These are phyloP conservation scores for Lamprotornis superbus DNA, from an alignment of 2,113 vertebrate genomes.

Conservation along the genomic window DNA sequence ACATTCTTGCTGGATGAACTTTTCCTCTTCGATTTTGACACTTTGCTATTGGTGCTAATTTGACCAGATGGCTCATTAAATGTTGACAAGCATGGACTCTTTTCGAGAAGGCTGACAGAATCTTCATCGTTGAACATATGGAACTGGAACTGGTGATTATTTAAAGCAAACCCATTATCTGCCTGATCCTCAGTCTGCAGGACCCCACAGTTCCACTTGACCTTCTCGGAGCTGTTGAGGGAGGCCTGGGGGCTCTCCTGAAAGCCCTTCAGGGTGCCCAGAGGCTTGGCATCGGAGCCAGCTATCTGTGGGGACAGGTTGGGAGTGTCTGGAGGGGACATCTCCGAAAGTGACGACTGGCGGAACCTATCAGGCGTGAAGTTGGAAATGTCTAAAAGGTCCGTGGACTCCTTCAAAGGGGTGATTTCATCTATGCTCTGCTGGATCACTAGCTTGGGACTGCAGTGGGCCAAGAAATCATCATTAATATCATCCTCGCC, in stretches of 20 bases:
- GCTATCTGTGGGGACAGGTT: constrained; percentile 94
- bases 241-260: constrained; percentile 82
- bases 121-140: constrained; percentile 94
- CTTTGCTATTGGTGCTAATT: constrained; percentile 82
- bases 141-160: constrained; percentile 91
- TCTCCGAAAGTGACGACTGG: constrained; percentile 93
- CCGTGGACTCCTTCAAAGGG: constrained; percentile 93
- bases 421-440: constrained; percentile 95
- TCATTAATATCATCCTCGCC: constrained; percentile 93
- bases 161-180: constrained; percentile 84
- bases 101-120: constrained; percentile 83
- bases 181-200: constrained; percentile 83
- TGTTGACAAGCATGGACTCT: constrained; percentile 79
- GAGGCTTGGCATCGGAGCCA: constrained; percentile 84
- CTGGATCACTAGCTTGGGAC: constrained; percentile 97
- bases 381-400: constrained; percentile 98
- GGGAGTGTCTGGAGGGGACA: constrained; percentile 95
- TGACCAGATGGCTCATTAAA: constrained; percentile 86
- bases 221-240: constrained; percentile 82
- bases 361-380: constrained; percentile 99
- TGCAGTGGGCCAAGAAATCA: constrained; percentile 96
- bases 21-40: constrained; percentile 93
- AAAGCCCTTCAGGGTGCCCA: constrained; percentile 83
- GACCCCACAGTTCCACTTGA: constrained; percentile 90
- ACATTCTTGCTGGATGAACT: constrained; percentile 84